Conservation (phyloP, 1,140 invertebrate genomes). For the Pentalonia nigronervosa region DNA sequence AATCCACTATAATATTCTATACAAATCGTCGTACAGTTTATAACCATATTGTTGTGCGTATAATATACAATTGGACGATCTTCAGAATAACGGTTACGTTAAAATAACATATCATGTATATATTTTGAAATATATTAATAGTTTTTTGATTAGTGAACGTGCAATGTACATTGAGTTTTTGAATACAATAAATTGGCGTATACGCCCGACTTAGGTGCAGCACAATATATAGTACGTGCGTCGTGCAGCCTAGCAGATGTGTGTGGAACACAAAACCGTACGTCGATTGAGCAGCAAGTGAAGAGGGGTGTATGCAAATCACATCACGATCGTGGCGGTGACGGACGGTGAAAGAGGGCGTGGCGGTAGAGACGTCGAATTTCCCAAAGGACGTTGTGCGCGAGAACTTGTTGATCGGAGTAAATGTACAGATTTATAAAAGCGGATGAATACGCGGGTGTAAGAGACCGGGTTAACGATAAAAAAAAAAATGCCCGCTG, state of each 20-base stretch:
- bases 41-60: too few species aligned
- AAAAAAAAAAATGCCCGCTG: not conserved
- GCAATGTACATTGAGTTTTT: not conserved
- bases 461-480: not conserved
- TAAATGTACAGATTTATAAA: conserved; percentile 8
- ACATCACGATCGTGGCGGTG: not conserved
- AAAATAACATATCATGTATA: too few species aligned
- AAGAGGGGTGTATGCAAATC: not conserved
- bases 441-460: not conserved
- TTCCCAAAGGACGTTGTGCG: not conserved
- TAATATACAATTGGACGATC: too few species aligned
- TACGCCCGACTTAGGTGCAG: not conserved
- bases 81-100: too few species aligned
- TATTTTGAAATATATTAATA: too few species aligned
- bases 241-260: not conserved
- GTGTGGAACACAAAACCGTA: not conserved
- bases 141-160: too few species aligned
- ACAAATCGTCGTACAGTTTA: too few species aligned
- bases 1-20: too few species aligned
- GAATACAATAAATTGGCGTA: not conserved
- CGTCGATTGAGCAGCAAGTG: not conserved
- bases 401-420: conserved; percentile 15
- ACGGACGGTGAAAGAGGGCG: not conserved
- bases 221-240: not conserved
- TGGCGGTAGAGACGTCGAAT: not conserved